Conservation (phyloP, 1,140 invertebrate genomes). For the Aethina tumida region DNA sequence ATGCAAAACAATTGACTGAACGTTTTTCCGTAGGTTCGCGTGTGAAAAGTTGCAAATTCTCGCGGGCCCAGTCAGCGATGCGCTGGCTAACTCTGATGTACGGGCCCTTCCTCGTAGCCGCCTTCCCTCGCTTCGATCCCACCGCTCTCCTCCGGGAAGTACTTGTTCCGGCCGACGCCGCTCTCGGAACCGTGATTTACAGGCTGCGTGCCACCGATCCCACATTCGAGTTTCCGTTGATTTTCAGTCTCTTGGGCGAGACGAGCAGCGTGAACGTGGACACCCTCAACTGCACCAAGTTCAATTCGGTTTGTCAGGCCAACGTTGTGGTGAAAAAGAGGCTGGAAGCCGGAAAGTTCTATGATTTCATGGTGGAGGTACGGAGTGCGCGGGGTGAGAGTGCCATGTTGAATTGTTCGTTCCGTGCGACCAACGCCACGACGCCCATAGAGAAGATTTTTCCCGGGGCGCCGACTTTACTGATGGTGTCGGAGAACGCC, state of each 20-base stretch:
- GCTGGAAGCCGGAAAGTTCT: conserved; percentile 64
- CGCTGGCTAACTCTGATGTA: conserved; percentile 15
- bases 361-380: conserved; percentile 70
- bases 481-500: conserved; percentile 67
- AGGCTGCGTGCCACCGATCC: conserved; percentile 76
- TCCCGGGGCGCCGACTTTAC: conserved; percentile 69
- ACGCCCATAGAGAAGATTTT: conserved; percentile 70
- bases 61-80: conserved; percentile 10
- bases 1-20: conserved; percentile 9
- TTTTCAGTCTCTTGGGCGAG: conserved; percentile 67
- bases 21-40: conserved; percentile 8
- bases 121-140: conserved; percentile 67
- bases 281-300: conserved; percentile 67
- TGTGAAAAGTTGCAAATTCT: conserved; percentile 6
- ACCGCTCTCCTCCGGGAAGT: conserved; percentile 70
- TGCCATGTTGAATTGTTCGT: conserved; percentile 65
- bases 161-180: conserved; percentile 69
- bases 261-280: conserved; percentile 58
- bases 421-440: conserved; percentile 71
- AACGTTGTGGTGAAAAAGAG: conserved; percentile 67
- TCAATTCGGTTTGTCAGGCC: conserved; percentile 72
- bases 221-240: conserved; percentile 75
- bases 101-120: conserved; percentile 12
- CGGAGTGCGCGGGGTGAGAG: conserved; percentile 68
- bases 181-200: conserved; percentile 74